Evolutionary conservation across 1,140 invertebrate genomes (phyloP), one percentile per base, ranked within the genome.

Genomic region (Drosophila mauritiana): DNA sequence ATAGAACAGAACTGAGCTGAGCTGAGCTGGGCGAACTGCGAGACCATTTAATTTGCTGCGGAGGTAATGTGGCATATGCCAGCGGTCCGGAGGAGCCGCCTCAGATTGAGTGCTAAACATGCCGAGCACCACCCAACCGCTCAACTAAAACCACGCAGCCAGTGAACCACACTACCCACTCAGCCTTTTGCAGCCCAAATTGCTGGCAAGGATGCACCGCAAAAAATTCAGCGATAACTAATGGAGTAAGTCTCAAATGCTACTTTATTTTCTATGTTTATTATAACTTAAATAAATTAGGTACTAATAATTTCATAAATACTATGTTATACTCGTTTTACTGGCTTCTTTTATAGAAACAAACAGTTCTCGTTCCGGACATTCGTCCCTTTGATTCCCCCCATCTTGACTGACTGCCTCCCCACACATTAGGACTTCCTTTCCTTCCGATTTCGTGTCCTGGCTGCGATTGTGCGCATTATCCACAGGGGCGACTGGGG

Each of bases 41-140:
- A 85, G 84, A 72, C 74, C 80, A 84, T 89, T 90, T 89, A 89
- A 89, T 89, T 89, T 89, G 84, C 80, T 83, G 80, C 73, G 74
- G 80, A 89, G 85, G 84, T 80, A 89, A 90, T 89, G 85, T 75
- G 84, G 80, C 84, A 89, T 90, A 88, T 73, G 67, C 58, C 54
- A 70, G 51, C 34, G 65, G 65, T 49, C 12, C 22, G 64, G 36
- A 70, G 65, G 67, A 70, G 64, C 40, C 51, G 52, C 83, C 80
- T 72, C 72, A 89, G 83, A 88, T 88, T 88, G 83, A 89, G 83
- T 88, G 83, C 65, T 88, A 88, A 88, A 79, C 79, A 88, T 72
- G 72, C 67, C 56, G 52, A 43, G 43, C 36, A 42, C 40, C 56
- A 73, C 49, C 52, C 51, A 55, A 27, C 31, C 27, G 12, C 61